These are phyloP conservation scores for Drosophila kikkawai DNA, from an alignment of 1,140 invertebrate species.

Conservation along the genomic window DNA sequence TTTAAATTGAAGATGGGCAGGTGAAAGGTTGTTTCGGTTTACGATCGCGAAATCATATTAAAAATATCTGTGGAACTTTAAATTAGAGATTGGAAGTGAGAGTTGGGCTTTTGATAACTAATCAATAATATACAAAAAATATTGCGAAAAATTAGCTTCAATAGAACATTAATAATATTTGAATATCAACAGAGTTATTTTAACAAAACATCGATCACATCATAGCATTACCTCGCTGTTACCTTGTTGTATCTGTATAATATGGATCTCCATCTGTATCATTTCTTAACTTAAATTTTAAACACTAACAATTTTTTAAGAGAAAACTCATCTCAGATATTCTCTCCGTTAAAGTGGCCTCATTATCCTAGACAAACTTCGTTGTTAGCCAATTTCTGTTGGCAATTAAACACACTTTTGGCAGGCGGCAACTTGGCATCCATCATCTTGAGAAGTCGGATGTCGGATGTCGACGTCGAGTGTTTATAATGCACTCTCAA, in stretches of 20 bases:
- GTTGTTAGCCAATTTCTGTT: conserved; percentile 40
- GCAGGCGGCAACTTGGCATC: conserved; percentile 3
- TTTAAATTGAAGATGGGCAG: conserved; percentile 1
- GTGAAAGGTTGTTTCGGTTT: neutral
- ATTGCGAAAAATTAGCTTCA: too few species aligned
- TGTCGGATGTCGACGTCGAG: conserved; percentile 41
- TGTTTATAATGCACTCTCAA: conserved; percentile 75
- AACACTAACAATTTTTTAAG: neutral
- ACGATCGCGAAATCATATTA: neutral
- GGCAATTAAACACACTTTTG: conserved; percentile 37
- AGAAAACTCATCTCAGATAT: neutral
- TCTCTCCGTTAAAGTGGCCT: conserved; percentile 7
- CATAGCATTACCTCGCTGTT: neutral
- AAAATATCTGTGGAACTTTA: neutral
- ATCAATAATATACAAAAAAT: too few species aligned
- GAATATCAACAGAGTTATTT: neutral
- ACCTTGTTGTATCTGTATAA: neutral
- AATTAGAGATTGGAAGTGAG: neutral
- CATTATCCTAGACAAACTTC: conserved; percentile 45
- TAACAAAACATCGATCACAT: neutral
- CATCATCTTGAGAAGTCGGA: conserved; percentile 7
- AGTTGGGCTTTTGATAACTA: neutral
- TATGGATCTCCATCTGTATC: neutral
- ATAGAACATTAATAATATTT: neutral
- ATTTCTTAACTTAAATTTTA: neutral